These are phyloP conservation scores for Halcyon malimbica DNA, from an alignment of 2,113 vertebrate species.

Conservation along the genomic window DNA sequence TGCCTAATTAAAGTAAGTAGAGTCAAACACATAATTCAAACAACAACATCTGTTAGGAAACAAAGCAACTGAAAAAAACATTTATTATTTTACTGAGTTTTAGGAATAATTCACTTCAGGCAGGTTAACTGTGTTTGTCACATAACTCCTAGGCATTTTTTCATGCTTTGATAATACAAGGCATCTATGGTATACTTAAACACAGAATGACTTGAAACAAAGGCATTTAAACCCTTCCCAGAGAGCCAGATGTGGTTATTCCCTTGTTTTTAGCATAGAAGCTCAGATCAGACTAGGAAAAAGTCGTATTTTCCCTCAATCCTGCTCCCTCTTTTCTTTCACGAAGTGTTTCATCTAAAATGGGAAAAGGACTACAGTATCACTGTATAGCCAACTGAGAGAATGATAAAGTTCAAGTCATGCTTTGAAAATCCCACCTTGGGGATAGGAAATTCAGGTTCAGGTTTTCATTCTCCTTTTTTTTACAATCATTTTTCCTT, in stretches of 20 bases:
- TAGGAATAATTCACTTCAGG: not conserved
- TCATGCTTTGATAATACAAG: not conserved
- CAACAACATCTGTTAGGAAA: conserved; percentile 46
- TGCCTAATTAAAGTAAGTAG: conserved; percentile 19
- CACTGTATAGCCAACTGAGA: not conserved
- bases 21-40: conserved; percentile 40
- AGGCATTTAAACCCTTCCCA: not conserved
- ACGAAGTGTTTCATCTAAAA: not conserved
- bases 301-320: not conserved
- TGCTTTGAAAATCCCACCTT: not conserved
- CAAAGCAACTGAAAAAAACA: conserved; percentile 23
- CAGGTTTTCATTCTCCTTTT: not conserved
- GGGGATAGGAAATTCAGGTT: not conserved
- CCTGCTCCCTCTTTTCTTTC: not conserved
- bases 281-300: not conserved
- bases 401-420: not conserved
- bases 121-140: conserved; percentile 5
- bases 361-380: not conserved
- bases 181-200: not conserved
- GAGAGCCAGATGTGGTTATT: not conserved
- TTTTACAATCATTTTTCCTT: not conserved
- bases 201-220: conserved; percentile 18
- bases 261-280: not conserved
- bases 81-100: not conserved
- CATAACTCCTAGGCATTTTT: not conserved